A percentile compares a stretch with the other conserved stretches of the same genome.
phyloP scores from a whole-genome alignment of 2,797 vertebrate species.

The Hoplostethus mediterraneus region DNA sequence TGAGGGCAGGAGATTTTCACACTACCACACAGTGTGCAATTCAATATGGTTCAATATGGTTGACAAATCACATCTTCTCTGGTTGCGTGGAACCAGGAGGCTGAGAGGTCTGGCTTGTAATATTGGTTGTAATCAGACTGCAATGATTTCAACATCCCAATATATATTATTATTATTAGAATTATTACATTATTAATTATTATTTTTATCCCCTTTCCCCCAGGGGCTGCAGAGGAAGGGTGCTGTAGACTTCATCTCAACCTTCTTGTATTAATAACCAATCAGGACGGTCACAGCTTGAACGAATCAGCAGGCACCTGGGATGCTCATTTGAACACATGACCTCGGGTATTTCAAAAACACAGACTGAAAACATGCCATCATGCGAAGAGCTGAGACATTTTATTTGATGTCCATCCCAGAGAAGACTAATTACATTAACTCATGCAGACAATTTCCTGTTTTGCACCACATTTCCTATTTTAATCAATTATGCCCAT shows the following conservation, averaged over 20 bases:
- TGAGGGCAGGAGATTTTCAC: neutral
- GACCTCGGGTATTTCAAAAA: neutral
- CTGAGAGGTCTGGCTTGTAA: slow-evolving; percentile 9
- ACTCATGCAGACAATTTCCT: too few species aligned
- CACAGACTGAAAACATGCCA: too few species aligned
- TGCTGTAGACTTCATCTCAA: too few species aligned
- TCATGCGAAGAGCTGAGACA: too few species aligned
- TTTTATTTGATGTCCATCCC: too few species aligned
- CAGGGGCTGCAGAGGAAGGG: too few species aligned
- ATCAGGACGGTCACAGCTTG: neutral
- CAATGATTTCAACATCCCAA: too few species aligned
- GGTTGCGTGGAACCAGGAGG: slow-evolving; percentile 30
- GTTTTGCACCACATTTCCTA: too few species aligned
- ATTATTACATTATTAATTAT: too few species aligned
- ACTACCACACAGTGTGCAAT: neutral
- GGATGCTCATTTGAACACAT: neutral
- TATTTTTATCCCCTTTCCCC: too few species aligned
- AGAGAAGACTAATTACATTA: too few species aligned
- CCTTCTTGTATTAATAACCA: neutral
- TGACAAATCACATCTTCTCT: neutral
- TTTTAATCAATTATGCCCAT: neutral
- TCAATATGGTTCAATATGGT: neutral
- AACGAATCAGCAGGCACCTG: neutral
- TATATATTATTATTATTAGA: too few species aligned
- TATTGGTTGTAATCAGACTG: slow-evolving; percentile 33